Evolutionary conservation across 2,113 vertebrate species (phyloP).

Genomic region (Actenoides lindsayi): DNA sequence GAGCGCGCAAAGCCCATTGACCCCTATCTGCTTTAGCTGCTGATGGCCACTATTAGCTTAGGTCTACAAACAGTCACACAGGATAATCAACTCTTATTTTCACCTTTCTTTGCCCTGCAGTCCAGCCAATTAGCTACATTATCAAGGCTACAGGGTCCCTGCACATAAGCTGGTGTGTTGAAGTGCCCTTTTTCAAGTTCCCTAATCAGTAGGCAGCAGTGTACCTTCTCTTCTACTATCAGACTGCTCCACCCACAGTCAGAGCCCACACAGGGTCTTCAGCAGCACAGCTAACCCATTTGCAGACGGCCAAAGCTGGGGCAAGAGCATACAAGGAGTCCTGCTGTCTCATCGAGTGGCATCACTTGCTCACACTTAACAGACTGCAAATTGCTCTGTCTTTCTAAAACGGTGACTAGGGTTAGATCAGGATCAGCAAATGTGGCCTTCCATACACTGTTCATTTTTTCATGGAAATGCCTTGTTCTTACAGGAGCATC

Average conservation of each 20-base stretch:
- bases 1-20: not conserved
- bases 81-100: not conserved
- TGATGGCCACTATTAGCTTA: not conserved
- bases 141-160: not conserved
- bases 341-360: not conserved
- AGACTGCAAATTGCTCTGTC: not conserved
- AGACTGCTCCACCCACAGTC: not conserved
- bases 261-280: rapidly evolving
- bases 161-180: not conserved
- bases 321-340: not conserved
- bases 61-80: not conserved
- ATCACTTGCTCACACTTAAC: not conserved
- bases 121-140: not conserved
- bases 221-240: not conserved
- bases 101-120: not conserved
- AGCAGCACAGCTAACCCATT: not conserved
- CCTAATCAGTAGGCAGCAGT: not conserved
- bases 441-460: not conserved
- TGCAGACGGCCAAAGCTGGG: not conserved
- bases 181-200: not conserved
- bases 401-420: not conserved
- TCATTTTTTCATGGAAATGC: not conserved
- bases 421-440: not conserved
- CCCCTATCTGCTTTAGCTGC: not conserved
- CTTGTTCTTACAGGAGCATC: not conserved